A percentile compares a stretch with the other conserved stretches of the same genome.
phyloP scores from a whole-genome alignment of 2,113 vertebrate species.

The Paramormyrops kingsleyae region DNA sequence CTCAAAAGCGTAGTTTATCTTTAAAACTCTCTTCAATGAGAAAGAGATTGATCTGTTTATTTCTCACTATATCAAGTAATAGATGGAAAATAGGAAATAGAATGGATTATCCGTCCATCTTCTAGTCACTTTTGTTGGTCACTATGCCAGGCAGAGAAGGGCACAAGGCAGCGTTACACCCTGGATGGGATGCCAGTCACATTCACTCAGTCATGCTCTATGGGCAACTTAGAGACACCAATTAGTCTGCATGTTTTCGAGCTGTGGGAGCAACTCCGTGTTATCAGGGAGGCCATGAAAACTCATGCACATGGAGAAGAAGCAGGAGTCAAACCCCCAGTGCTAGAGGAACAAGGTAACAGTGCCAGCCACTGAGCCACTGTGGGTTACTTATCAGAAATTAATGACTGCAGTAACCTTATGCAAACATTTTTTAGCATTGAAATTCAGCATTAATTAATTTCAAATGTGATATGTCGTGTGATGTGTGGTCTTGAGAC shows the following conservation, averaged over 20 bases:
- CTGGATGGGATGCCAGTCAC: background rate
- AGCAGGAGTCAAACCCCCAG: background rate
- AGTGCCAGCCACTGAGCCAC: background rate
- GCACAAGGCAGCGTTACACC: background rate
- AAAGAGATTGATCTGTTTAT: background rate
- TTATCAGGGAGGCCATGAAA: background rate
- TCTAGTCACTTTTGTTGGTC: background rate
- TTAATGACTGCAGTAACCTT: background rate
- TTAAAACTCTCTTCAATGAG: background rate
- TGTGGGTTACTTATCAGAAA: background rate
- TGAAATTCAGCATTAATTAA: background rate
- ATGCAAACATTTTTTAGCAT: background rate
- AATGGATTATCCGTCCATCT: background rate
- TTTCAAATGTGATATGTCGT: background rate
- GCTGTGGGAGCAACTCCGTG: background rate
- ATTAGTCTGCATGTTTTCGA: background rate
- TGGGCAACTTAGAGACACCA: background rate
- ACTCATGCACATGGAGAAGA: background rate
- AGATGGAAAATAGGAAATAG: background rate
- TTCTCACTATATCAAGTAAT: background rate
- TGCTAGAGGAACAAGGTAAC: background rate
- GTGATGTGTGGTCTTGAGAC: background rate
- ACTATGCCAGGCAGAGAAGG: background rate
- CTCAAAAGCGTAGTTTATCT: background rate
- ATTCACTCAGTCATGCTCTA: background rate